Conservation (phyloP, 2,797 vertebrate genomes). For the Cebuella pygmaea region DNA sequence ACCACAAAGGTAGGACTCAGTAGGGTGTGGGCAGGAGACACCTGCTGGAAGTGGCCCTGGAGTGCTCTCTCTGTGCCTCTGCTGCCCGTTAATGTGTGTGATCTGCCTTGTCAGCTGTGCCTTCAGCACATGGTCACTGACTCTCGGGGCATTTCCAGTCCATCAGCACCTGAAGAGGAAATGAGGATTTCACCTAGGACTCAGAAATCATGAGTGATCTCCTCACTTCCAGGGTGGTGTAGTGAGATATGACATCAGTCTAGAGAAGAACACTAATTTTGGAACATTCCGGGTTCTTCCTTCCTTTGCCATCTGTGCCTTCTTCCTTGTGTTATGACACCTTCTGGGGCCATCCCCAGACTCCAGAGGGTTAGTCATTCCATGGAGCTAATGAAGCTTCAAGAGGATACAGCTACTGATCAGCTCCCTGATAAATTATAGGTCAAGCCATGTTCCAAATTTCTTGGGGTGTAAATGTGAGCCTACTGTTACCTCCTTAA, state of each 20-base stretch:
- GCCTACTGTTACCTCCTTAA: neutral
- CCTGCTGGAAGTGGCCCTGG: fast-evolving
- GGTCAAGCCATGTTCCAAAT: fast-evolving
- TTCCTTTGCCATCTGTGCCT: neutral
- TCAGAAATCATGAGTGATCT: neutral
- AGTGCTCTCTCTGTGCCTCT: fast-evolving
- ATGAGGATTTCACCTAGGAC: neutral
- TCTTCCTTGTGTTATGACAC: fast-evolving
- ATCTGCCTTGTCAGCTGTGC: fast-evolving
- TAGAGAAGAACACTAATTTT: neutral
- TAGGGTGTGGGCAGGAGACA: fast-evolving
- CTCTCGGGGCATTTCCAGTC: neutral
- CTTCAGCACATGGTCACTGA: fast-evolving
- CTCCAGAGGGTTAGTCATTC: neutral
- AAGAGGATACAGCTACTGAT: neutral
- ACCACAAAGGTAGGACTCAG: conserved; percentile 94
- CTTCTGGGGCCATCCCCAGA: neutral
- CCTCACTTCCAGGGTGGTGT: neutral
- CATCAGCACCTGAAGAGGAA: neutral
- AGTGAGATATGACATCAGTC: neutral
- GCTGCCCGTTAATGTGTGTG: fast-evolving
- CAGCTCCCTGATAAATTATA: neutral
- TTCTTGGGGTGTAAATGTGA: neutral
- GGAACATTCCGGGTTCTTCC: neutral
- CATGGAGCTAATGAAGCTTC: neutral